Evolutionary conservation across 2,797 vertebrate species (phyloP).

Genomic region (Lacerta viridis): DNA sequence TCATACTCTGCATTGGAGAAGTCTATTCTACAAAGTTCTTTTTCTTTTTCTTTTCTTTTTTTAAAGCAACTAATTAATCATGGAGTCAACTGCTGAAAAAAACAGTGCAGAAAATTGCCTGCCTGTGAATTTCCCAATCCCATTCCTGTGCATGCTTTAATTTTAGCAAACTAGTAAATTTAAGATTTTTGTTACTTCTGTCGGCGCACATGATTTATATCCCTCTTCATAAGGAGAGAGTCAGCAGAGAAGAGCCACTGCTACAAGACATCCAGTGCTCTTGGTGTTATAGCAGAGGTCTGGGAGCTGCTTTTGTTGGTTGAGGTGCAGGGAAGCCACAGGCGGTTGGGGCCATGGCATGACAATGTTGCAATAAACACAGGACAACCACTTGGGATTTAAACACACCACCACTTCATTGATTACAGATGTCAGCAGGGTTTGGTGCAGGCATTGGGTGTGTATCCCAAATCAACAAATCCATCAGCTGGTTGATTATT

Average conservation of each 20-base stretch:
- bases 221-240: constrained; percentile 7
- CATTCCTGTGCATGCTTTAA: not conserved
- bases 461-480: no score
- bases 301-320: not conserved
- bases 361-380: no score
- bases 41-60: not conserved
- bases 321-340: no score
- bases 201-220: not conserved
- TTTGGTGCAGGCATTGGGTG: no score
- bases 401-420: no score
- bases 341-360: not conserved
- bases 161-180: constrained; percentile 15
- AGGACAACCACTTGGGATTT: no score
- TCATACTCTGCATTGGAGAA: constrained; percentile 2
- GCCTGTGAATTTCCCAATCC: constrained; percentile 8
- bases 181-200: constrained; percentile 5
- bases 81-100: constrained; percentile 15
- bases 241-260: not conserved
- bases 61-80: constrained; percentile 7
- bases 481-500: no score
- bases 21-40: not conserved
- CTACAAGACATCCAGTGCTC: not conserved
- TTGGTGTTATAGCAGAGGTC: not conserved
- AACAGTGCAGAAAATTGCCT: not conserved
- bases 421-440: no score